Percentiles rank a stretch among this genome's conserved stretches.
Conservation (phyloP, 30 jellyfish, hydroid and myxozoan genomes). For the Turritopsis rubra region DNA sequence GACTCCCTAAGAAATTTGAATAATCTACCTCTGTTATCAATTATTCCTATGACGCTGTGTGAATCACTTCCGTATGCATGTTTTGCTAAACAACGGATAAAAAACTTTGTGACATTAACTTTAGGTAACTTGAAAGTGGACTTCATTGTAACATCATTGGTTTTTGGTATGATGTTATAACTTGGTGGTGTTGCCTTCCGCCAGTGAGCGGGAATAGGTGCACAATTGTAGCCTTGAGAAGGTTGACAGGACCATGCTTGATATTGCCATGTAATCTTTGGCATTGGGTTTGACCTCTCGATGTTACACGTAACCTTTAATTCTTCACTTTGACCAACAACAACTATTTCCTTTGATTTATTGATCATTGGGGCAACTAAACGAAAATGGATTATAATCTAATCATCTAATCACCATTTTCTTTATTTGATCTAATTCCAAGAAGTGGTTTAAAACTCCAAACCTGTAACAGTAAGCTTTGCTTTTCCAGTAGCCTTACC, state of each 20-base stretch:
- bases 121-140: slow-evolving; percentile 23
- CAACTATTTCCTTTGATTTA: slow-evolving; percentile 22
- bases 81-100: slow-evolving; percentile 20
- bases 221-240: slow-evolving; percentile 12
- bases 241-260: slow-evolving; percentile 74
- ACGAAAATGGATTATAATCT: neutral
- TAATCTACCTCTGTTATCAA: slow-evolving; percentile 15
- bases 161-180: slow-evolving; percentile 2
- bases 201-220: slow-evolving; percentile 20
- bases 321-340: slow-evolving; percentile 32
- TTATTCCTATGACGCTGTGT: slow-evolving; percentile 23
- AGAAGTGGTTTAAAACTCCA: neutral
- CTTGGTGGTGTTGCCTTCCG: slow-evolving; percentile 8
- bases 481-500: slow-evolving; percentile 55
- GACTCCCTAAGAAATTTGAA: too few relatives aligned
- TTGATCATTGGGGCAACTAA: slow-evolving; percentile 32
- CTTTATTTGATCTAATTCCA: neutral
- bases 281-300: slow-evolving; percentile 54
- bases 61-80: slow-evolving; percentile 20
- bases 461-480: slow-evolving; percentile 48
- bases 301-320: slow-evolving; percentile 36
- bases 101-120: slow-evolving; percentile 6
- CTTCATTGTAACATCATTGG: neutral
- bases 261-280: slow-evolving; percentile 50
- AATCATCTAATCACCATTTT: neutral